Conservation (phyloP, 1,140 invertebrate species). For the Anadara kagoshimensis region DNA sequence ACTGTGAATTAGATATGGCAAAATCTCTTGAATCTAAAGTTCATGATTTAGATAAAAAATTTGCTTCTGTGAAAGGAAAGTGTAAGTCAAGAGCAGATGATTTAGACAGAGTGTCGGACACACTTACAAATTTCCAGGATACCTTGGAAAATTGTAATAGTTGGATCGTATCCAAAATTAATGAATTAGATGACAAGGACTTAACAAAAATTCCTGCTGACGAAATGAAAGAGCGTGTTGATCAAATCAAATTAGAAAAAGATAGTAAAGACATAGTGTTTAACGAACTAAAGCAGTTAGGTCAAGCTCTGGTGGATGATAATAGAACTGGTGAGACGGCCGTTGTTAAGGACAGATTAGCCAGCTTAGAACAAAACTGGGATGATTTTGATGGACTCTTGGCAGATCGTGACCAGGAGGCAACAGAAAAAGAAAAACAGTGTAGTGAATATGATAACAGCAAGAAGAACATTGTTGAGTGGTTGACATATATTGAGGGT, state of each 20-base stretch:
- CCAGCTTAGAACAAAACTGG: conserved; percentile 89
- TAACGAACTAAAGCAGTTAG: conserved; percentile 86
- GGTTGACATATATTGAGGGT: conserved; percentile 88
- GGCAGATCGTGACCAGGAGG: conserved; percentile 88
- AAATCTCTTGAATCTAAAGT: conserved; percentile 92
- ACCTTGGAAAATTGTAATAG: conserved; percentile 76
- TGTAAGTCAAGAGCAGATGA: conserved; percentile 86
- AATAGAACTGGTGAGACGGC: conserved; percentile 80
- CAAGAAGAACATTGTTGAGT: conserved; percentile 87
- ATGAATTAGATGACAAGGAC: conserved; percentile 85
- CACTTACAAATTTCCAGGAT: conserved; percentile 83
- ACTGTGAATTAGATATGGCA: conserved; percentile 88
- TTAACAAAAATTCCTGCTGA: conserved; percentile 81
- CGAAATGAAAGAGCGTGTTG: conserved; percentile 81
- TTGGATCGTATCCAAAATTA: conserved; percentile 79
- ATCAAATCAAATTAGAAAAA: conserved; percentile 74
- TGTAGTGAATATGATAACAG: conserved; percentile 88
- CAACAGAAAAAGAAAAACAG: conserved; percentile 88
- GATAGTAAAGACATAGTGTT: conserved; percentile 79
- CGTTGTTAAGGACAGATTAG: conserved; percentile 84
- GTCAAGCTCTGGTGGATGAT: conserved; percentile 88
- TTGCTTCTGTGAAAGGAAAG: conserved; percentile 89
- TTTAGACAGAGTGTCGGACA: conserved; percentile 85
- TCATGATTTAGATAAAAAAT: conserved; percentile 87
- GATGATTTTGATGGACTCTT: conserved; percentile 81